Percentiles rank a stretch among this genome's conserved stretches.
Conservation (phyloP, 1,140 invertebrate species). For the Apolygus lucorum region DNA sequence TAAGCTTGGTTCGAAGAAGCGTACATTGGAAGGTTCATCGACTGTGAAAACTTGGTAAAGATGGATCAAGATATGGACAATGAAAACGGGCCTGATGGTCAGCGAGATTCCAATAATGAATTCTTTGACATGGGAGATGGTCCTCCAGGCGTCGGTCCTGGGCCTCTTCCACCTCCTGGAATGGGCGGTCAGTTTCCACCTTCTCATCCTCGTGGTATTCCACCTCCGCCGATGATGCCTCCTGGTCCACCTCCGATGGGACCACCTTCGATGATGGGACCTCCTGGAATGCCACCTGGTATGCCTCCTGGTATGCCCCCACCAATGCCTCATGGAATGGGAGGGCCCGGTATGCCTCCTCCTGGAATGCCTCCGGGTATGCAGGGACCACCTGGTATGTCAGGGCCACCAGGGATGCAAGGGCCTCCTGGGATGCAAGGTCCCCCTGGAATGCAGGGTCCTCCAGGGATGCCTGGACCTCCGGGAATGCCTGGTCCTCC, state of each 20-base stretch:
- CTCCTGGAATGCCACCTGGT: slow-evolving; percentile 25
- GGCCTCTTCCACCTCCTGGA: slow-evolving; percentile 23
- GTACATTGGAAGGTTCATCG: neutral
- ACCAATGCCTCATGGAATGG: slow-evolving; percentile 7
- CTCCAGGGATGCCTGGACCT: slow-evolving; percentile 21
- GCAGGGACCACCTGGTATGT: neutral
- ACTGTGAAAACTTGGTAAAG: neutral
- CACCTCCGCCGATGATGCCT: slow-evolving; percentile 20
- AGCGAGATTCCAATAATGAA: neutral
- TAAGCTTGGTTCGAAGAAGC: neutral
- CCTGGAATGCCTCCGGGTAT: slow-evolving; percentile 14
- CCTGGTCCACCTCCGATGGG: slow-evolving; percentile 12
- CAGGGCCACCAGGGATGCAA: slow-evolving; percentile 12
- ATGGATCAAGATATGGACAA: slow-evolving; percentile 2
- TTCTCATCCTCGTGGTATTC: neutral
- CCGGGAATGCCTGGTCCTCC: neutral
- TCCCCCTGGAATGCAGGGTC: neutral
- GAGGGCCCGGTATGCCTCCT: no score
- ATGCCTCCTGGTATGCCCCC: slow-evolving; percentile 19
- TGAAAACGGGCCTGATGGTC: neutral
- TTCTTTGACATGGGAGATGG: slow-evolving; percentile 12
- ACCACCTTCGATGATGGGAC: slow-evolving; percentile 3
- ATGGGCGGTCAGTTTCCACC: neutral
- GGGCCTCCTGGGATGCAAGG: slow-evolving; percentile 12
- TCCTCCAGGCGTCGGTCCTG: slow-evolving; percentile 17